Base-by-base conservation (phyloP, 2,797 vertebrate species). In the Lacerta viridis region DNA sequence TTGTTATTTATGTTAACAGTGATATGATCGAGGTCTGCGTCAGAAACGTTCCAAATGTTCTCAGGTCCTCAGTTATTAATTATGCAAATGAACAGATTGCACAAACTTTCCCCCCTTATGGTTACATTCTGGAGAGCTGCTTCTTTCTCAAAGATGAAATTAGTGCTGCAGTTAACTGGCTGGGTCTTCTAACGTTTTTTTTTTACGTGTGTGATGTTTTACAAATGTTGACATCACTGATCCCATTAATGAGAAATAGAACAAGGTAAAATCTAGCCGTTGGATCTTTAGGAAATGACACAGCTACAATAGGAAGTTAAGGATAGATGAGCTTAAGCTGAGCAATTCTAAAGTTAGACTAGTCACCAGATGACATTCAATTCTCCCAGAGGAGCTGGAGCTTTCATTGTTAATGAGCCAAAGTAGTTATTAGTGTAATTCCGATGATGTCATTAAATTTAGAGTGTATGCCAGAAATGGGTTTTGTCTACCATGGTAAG, bases 71-170 rank as follows among this genome's bases (percentile, higher is more conserved):
- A 93, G 94, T 96, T 95, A 95, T 95, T 97, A 97, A 97, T 97
- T 97, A 97, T 97, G 96, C 96, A 96, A 95, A 96, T 96, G 96
- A 97, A 97, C 96, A 97, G 96, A 97, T 97, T 97, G 96, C 96
- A 93, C 93, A 94, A 97, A 96, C 92, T 95, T 95, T 95, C 95
- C 29, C 9, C 61, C 96, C 96, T 96, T 97, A 97, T 97, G 96
- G 95, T 92, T 93, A 89, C 94, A 95, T 96, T 97, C 95, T 97
- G 96, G 94, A 96, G 88, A 95, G 91, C 86, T 95, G 74, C 94
- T 96, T 95, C 95, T 94, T 39, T 95, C 94, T 59, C 59, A 29
- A 18, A 81, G 81, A 96, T 96, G 92, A 93, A 95, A 95, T 93
- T 96, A 93, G 66, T 88, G 25, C 81, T 94, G 90, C 36, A 88